Base-by-base conservation (phyloP, 2,113 vertebrate species). In the Plecotus auritus region DNA sequence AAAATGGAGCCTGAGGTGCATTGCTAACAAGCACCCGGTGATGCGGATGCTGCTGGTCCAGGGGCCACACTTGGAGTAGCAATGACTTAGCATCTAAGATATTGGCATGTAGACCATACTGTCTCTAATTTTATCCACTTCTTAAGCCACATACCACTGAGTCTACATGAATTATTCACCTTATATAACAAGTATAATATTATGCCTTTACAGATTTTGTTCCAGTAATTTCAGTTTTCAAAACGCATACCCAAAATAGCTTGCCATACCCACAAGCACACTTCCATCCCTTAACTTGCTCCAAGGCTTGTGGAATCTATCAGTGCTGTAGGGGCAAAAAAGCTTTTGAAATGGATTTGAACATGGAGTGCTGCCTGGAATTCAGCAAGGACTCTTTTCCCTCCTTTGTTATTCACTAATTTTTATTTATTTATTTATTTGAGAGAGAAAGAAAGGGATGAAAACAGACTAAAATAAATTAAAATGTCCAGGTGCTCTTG, bases 241-340 rank as follows among this genome's bases (percentile, higher is more conserved):
- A 61, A 94, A 93, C 18, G 37, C 45, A 96, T 45, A 90, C 42
- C 95, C 92, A 96, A 70, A 98, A 97, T 90, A 97, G 94, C 54
- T 85, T 84, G 59, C 13, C 77, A 59, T 84, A 92, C 56, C 92
- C 74, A 93, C 32, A 92, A 97, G 93, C 51, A 97, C 73, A 81
- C 70, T 22, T 9, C 23, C 85, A 59, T 59, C 90, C 91, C 92
- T 96, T 88, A 87, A 67, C 94, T 74, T 76, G 45, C 90, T 97
- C 88, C 86, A 93, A 90, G 85, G 90, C 47, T 82, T 88, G 54
- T 86, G 47, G 77, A 97, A 88, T 80, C 80, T 35, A 85, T 93
- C 72, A 85, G 90, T 40, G 37, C 72, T 88, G 2, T 54, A n/a
- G 22, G 47, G 47, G 37, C 9, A 6, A 42, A 69, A 73, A 30